Evolutionary conservation across 2,113 vertebrate species (phyloP).

Genomic region (Ahaetulla prasina): DNA sequence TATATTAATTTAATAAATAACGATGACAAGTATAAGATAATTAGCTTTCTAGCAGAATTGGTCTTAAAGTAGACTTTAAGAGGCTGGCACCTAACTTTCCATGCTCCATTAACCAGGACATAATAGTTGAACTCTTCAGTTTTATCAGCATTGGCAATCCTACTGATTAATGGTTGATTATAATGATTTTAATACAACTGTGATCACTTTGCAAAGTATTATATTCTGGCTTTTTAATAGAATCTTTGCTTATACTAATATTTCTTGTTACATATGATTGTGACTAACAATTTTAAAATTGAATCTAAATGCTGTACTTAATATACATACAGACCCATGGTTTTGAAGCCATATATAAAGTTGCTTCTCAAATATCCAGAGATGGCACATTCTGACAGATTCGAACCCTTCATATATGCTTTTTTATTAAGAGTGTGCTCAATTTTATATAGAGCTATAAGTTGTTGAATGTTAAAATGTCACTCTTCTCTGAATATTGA

Average conservation of each 20-base stretch:
- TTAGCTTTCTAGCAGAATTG: background rate
- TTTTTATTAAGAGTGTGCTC: constrained; percentile 54
- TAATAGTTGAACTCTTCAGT: background rate
- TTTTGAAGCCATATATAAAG: constrained; percentile 57
- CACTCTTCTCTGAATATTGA: constrained; percentile 53
- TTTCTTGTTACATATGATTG: constrained; percentile 7
- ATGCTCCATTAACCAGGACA: background rate
- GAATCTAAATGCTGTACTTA: background rate
- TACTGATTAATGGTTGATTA: background rate
- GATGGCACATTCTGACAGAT: constrained; percentile 44
- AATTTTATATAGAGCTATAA: constrained; percentile 60
- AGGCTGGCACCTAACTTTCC: background rate
- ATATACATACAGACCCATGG: constrained; percentile 15
- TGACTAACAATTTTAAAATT: constrained; percentile 18
- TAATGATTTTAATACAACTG: background rate
- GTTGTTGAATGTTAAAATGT: constrained; percentile 52
- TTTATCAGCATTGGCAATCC: background rate
- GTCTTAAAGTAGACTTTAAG: background rate
- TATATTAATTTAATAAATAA: background rate
- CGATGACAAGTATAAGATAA: background rate
- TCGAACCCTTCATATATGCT: constrained; percentile 54
- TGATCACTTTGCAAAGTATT: background rate
- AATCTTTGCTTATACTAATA: background rate
- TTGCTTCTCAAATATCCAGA: constrained; percentile 5
- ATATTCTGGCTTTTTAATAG: background rate